phyloP scores from a whole-genome alignment of 2,797 vertebrate genomes.

The Euphonia xanthogaster region DNA sequence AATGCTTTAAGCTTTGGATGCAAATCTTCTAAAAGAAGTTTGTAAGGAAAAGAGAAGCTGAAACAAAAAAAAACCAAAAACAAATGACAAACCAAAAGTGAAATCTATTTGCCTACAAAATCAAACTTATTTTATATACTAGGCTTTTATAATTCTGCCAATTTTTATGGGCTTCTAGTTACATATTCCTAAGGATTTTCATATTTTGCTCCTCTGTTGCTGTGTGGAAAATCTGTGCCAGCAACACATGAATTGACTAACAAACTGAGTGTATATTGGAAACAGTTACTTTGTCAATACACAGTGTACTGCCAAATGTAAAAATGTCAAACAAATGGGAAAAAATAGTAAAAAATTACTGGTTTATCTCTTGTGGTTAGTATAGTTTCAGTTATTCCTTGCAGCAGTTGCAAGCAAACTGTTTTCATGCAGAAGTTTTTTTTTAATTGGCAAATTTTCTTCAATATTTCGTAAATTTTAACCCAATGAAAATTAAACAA shows the following conservation, averaged over 20 bases:
- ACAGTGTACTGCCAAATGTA: slow-evolving; percentile 12
- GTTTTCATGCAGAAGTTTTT: background rate
- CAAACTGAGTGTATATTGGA: background rate
- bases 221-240: background rate
- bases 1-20: background rate
- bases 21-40: background rate
- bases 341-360: background rate
- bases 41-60: background rate
- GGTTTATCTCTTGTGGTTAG: background rate
- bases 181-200: background rate
- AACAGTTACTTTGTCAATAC: slow-evolving; percentile 12
- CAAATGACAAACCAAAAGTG: background rate
- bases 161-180: background rate
- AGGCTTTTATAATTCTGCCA: background rate
- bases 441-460: background rate
- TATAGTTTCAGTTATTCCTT: background rate
- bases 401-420: background rate
- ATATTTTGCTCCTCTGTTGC: background rate
- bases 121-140: background rate
- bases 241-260: slow-evolving; percentile 36
- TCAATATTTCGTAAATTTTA: background rate
- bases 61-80: background rate
- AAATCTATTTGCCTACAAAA: background rate
- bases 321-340: background rate
- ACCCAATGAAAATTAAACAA: background rate